phyloP scores from a whole-genome alignment of 1,140 invertebrate species.

The Orius insidiosus region DNA sequence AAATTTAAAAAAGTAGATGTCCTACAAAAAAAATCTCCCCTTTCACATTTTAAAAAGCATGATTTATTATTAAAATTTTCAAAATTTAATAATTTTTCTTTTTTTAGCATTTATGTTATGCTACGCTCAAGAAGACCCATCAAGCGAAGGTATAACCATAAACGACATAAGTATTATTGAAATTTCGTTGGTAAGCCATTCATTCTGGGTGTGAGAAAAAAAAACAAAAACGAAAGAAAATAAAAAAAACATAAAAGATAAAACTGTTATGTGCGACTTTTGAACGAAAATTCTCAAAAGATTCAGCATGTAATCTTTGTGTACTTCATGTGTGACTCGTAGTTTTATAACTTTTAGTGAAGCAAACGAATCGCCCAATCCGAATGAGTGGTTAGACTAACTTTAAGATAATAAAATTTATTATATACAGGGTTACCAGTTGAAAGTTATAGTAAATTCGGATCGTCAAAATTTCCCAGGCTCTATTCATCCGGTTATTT shows the following conservation, averaged over 20 bases:
- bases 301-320: too few relatives aligned
- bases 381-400: constrained; percentile 12
- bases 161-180: constrained; percentile 24
- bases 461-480: too few relatives aligned
- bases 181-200: constrained; percentile 22
- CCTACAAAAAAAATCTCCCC: background rate
- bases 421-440: background rate
- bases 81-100: constrained; percentile 18
- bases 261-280: too few relatives aligned
- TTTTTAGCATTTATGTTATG: constrained; percentile 79
- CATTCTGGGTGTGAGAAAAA: constrained; percentile 3
- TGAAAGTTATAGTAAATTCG: too few relatives aligned
- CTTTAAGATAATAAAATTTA: background rate
- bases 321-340: too few relatives aligned
- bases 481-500: too few relatives aligned
- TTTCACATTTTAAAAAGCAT: background rate
- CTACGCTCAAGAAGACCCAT: constrained; percentile 76
- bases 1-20: background rate
- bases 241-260: too few relatives aligned
- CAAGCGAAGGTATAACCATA: constrained; percentile 59
- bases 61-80: background rate
- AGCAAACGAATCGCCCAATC: background rate
- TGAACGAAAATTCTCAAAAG: too few relatives aligned
- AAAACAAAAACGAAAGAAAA: too few relatives aligned
- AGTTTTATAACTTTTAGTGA: too few relatives aligned